Conservation (phyloP, 2,113 vertebrate species). For the Aviceda subcristata region DNA sequence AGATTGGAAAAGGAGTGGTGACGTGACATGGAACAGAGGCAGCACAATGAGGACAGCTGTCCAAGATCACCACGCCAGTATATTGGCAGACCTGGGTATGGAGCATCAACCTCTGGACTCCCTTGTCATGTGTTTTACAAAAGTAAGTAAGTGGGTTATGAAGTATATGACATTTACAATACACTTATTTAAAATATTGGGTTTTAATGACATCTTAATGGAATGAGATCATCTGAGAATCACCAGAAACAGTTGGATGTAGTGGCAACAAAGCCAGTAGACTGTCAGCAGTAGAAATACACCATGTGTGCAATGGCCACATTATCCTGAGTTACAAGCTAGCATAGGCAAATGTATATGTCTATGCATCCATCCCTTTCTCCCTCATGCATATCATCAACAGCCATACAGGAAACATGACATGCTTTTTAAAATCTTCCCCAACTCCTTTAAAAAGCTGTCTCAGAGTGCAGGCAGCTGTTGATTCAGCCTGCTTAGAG, state of each 20-base stretch:
- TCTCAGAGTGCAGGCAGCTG: neutral
- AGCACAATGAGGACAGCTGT: neutral
- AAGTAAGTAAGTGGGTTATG: neutral
- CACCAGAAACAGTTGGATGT: neutral
- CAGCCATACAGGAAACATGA: neutral
- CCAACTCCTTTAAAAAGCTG: neutral
- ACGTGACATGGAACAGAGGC: accelerated
- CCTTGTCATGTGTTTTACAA: neutral
- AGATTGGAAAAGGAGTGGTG: neutral
- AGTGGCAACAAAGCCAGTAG: neutral
- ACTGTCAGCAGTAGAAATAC: neutral
- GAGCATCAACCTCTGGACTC: neutral
- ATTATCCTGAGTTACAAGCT: neutral
- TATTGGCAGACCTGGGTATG: neutral
- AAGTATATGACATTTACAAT: neutral
- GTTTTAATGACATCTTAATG: neutral
- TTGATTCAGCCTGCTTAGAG: neutral
- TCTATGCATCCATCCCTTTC: neutral
- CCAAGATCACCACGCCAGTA: neutral
- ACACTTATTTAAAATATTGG: neutral
- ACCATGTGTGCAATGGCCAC: neutral
- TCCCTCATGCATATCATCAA: neutral
- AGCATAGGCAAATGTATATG: neutral
- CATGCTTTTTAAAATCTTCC: neutral
- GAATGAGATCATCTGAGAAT: neutral